These are phyloP conservation scores for Epizoanthus rinbou DNA, from an alignment of 92 coral and sea anemone species.

Conservation along the genomic window DNA sequence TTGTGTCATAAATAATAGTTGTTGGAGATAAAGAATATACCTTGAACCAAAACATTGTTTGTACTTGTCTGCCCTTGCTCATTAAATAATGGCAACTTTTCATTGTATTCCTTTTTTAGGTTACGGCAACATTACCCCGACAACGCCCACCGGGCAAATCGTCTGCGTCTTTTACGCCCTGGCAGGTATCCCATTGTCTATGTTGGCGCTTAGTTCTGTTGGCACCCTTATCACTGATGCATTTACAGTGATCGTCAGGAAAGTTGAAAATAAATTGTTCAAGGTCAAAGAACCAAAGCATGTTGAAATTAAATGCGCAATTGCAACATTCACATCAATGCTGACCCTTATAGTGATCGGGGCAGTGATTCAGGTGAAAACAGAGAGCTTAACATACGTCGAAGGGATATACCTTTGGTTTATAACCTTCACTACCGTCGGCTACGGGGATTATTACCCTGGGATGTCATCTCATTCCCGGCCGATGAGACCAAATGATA, in stretches of 20 bases:
- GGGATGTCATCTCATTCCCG: not conserved
- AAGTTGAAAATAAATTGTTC: constrained; percentile 20
- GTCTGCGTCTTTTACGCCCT: constrained; percentile 46
- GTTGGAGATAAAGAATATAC: too few relatives aligned
- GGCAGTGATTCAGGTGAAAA: not conserved
- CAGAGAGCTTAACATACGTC: not conserved
- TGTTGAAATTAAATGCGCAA: constrained; percentile 20
- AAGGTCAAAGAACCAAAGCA: not conserved
- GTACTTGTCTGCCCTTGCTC: too few relatives aligned
- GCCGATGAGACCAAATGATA: not conserved
- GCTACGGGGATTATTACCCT: constrained; percentile 45
- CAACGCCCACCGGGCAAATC: constrained; percentile 50
- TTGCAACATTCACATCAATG: constrained; percentile 16
- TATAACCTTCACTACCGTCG: constrained; percentile 47
- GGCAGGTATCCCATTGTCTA: constrained; percentile 48
- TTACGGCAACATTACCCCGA: constrained; percentile 56
- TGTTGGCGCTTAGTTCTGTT: constrained; percentile 50
- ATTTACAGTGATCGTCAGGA: constrained; percentile 20
- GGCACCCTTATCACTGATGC: constrained; percentile 45
- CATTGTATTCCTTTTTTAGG: constrained; percentile 30
- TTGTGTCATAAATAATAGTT: too few relatives aligned
- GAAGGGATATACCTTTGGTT: constrained; percentile 51
- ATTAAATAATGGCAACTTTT: too few relatives aligned
- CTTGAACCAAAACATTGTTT: too few relatives aligned
- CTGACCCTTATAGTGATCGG: not conserved